These are phyloP conservation scores for Microctenopoma steveboyesi DNA, from an alignment of 2,797 vertebrate species.

Conservation along the genomic window DNA sequence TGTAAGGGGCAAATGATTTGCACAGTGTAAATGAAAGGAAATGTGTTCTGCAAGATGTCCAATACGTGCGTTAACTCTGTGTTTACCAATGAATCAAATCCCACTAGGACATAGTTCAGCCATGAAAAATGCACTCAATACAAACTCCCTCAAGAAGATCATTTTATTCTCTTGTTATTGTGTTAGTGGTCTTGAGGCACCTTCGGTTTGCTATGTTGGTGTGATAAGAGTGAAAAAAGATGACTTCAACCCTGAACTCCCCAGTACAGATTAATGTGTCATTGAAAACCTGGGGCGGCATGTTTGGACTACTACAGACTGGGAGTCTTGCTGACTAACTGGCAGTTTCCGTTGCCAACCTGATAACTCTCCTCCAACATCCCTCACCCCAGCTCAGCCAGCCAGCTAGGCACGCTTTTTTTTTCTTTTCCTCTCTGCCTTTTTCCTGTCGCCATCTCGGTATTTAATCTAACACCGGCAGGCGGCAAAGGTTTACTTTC, in stretches of 20 bases:
- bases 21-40: slow-evolving; percentile 83
- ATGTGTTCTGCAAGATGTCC: slow-evolving; percentile 45
- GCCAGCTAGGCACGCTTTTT: slow-evolving; percentile 33
- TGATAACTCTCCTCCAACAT: slow-evolving; percentile 83
- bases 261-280: slow-evolving; percentile 93
- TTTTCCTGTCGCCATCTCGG: slow-evolving; percentile 99
- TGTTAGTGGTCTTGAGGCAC: slow-evolving; percentile 61
- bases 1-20: slow-evolving; percentile 81
- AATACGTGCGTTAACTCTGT: slow-evolving; percentile 31
- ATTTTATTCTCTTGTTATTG: slow-evolving; percentile 75
- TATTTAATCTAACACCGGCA: slow-evolving; percentile 99
- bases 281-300: slow-evolving; percentile 84
- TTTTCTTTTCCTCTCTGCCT: slow-evolving; percentile 92
- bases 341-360: slow-evolving; percentile 95
- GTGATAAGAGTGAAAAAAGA: slow-evolving; percentile 90
- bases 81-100: slow-evolving; percentile 42
- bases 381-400: slow-evolving; percentile 68
- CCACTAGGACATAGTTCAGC: slow-evolving; percentile 62
- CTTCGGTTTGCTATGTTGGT: slow-evolving; percentile 89
- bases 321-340: slow-evolving; percentile 92
- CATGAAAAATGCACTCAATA: slow-evolving; percentile 66
- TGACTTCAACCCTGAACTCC: slow-evolving; percentile 89
- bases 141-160: slow-evolving; percentile 65
- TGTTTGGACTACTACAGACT: slow-evolving; percentile 94
- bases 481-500: slow-evolving; percentile 94